These are phyloP conservation scores for Luehdorfia chinensis DNA, from an alignment of 1,140 invertebrate species.

Conservation along the genomic window DNA sequence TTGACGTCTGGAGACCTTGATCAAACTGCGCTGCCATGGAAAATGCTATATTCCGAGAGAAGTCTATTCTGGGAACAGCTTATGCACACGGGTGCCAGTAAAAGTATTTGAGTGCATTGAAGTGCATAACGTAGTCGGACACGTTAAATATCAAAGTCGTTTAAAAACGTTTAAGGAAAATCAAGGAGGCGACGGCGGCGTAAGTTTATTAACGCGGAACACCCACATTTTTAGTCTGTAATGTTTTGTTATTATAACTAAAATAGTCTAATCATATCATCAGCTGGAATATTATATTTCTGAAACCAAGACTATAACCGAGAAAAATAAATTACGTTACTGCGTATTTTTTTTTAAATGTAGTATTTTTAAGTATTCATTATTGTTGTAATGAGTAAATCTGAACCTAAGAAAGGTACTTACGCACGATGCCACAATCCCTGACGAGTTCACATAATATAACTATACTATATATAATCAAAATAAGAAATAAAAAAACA, in stretches of 20 bases:
- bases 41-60: slow-evolving; percentile 23
- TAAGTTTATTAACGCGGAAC: slow-evolving; percentile 4
- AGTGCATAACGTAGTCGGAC: slow-evolving; percentile 23
- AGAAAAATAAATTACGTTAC: not conserved
- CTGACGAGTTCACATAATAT: too few species aligned
- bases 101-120: slow-evolving; percentile 30
- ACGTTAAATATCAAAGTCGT: slow-evolving; percentile 14
- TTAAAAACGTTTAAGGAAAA: not conserved
- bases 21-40: slow-evolving; percentile 25
- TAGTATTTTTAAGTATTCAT: too few species aligned
- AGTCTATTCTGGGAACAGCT: slow-evolving; percentile 35
- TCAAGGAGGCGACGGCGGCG: not conserved
- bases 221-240: not conserved
- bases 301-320: not conserved
- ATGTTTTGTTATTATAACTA: too few species aligned
- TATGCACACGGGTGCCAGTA: slow-evolving; percentile 25
- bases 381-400: too few species aligned
- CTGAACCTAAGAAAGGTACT: too few species aligned
- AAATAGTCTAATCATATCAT: slow-evolving; percentile 12
- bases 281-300: slow-evolving; percentile 5
- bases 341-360: too few species aligned
- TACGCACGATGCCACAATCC: too few species aligned
- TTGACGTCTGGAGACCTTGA: slow-evolving; percentile 29
- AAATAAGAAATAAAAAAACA: too few species aligned
- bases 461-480: too few species aligned